Percentiles rank a stretch among this genome's conserved stretches.
phyloP scores from a whole-genome alignment of 2,113 vertebrate genomes.

The Thalassoma bifasciatum region DNA sequence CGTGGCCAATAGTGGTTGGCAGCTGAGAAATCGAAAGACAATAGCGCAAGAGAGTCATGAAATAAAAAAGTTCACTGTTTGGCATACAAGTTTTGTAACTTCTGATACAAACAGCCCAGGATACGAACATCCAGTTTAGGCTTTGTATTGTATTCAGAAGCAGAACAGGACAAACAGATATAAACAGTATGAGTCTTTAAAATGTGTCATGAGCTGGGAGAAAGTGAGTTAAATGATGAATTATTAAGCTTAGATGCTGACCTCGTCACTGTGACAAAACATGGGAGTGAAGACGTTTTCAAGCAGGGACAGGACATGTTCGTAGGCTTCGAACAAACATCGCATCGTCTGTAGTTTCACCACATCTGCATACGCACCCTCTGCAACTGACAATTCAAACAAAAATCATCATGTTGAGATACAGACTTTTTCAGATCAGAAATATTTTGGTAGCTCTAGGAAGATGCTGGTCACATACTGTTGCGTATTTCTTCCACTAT shows the following conservation, averaged over 20 bases:
- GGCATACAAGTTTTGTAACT: not conserved
- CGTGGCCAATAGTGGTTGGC: conserved; percentile 35
- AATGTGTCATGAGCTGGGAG: not conserved
- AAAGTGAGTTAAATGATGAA: not conserved
- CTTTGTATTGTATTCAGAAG: not conserved
- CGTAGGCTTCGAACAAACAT: conserved; percentile 97
- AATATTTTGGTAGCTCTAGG: not conserved
- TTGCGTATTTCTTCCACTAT: conserved; percentile 96
- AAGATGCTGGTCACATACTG: conserved; percentile 84
- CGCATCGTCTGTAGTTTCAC: conserved; percentile 97
- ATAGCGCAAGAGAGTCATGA: conserved; percentile 6
- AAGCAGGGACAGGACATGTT: conserved; percentile 95
- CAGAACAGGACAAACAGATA: not conserved
- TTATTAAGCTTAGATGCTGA: conserved; percentile 51
- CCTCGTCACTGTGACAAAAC: conserved; percentile 99
- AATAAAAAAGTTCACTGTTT: conserved; percentile 14
- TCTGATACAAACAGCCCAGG: not conserved
- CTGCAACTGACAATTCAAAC: conserved; percentile 85
- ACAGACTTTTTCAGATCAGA: not conserved
- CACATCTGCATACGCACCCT: conserved; percentile 90
- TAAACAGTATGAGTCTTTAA: not conserved
- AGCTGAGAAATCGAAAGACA: conserved; percentile 43
- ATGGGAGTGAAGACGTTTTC: conserved; percentile 97
- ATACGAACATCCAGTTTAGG: not conserved
- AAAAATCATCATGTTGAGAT: not conserved